Evolutionary conservation across 2,113 vertebrate species (phyloP).

Genomic region (Pseudopipra pipra): DNA sequence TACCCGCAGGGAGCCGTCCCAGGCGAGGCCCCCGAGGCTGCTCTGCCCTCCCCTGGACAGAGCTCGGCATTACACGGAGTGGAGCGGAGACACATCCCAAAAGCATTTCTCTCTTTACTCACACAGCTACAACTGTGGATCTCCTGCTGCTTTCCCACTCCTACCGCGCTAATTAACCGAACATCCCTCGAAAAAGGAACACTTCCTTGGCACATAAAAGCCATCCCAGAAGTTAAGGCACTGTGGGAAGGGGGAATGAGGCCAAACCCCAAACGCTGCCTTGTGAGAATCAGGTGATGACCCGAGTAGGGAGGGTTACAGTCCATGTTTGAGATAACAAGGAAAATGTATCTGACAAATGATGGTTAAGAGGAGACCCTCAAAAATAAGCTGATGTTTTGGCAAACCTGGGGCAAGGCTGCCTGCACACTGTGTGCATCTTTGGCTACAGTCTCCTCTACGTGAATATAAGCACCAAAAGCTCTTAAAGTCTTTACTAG

Average conservation of each 20-base stretch:
- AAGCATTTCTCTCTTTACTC: too few species aligned
- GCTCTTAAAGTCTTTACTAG: not conserved
- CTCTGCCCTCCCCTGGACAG: not conserved
- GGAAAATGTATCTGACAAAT: not conserved
- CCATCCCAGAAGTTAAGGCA: not conserved
- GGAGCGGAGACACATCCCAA: rapidly evolving
- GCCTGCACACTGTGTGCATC: not conserved
- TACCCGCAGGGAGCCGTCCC: too few species aligned
- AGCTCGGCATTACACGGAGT: rapidly evolving
- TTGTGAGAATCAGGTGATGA: not conserved
- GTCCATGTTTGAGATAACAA: not conserved
- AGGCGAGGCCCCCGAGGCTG: not conserved
- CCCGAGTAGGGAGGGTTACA: not conserved
- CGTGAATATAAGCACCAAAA: not conserved
- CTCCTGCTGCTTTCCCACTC: not conserved
- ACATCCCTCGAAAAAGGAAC: not conserved
- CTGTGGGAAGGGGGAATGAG: not conserved
- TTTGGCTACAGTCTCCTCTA: not conserved
- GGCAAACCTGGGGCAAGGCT: not conserved
- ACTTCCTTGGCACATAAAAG: not conserved
- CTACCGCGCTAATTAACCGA: not conserved
- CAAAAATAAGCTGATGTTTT: not conserved
- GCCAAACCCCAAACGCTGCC: rapidly evolving
- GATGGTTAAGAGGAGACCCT: not conserved
- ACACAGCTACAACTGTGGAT: not conserved